Evolutionary conservation across 2,113 vertebrate genomes (phyloP).

Genomic region (Amia ocellicauda): DNA sequence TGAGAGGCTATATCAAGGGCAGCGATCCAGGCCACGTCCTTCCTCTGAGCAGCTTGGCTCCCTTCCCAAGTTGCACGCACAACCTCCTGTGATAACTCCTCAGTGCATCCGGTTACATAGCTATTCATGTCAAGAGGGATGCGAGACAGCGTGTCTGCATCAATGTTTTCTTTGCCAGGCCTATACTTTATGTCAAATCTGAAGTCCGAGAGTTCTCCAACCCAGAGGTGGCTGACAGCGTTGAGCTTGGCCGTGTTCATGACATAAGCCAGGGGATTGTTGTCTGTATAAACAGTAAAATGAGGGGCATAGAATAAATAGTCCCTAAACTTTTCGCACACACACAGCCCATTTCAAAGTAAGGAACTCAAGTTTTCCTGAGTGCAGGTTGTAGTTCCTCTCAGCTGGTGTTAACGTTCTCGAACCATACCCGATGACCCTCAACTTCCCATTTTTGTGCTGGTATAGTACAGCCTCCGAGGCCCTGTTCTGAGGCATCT

Average conservation of each 20-base stretch:
- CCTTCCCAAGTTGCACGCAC: constrained; percentile 17
- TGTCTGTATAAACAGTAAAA: too few species aligned
- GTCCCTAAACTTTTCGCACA: too few species aligned
- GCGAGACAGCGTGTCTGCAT: constrained; percentile 17
- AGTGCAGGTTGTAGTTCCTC: too few species aligned
- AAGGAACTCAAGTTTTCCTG: too few species aligned
- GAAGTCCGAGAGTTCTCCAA: constrained; percentile 16
- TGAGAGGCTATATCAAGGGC: neutral
- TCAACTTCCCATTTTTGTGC: neutral
- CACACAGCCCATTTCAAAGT: too few species aligned
- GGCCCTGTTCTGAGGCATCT: too few species aligned
- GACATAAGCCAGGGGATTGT: too few species aligned
- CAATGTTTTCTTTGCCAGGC: constrained; percentile 13
- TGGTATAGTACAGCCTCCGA: neutral
- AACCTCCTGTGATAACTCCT: constrained; percentile 9
- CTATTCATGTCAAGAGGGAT: neutral
- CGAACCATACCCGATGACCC: too few species aligned
- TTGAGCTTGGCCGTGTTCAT: too few species aligned
- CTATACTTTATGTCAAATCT: constrained; percentile 21
- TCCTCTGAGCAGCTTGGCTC: neutral
- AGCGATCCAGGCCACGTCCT: neutral
- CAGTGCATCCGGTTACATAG: neutral
- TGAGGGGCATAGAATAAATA: too few species aligned
- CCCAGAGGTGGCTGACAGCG: constrained; percentile 19
- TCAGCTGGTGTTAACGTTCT: too few species aligned